phyloP scores from a whole-genome alignment of 2,888 invertebrate species.

The Tachina lurida region DNA sequence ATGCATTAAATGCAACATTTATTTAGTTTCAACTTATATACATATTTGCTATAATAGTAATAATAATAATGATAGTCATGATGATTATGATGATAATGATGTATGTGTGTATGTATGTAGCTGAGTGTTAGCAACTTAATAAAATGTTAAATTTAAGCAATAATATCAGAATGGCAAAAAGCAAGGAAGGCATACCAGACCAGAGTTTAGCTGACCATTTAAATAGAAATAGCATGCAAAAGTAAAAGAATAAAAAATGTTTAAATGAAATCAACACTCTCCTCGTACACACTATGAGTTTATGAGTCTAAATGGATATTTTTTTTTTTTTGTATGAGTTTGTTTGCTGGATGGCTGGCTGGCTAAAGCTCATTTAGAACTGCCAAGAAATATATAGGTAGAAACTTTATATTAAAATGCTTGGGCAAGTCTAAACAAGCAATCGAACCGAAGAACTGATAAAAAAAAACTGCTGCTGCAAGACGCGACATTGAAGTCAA shows the following conservation, averaged over 20 bases:
- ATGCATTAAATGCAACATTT: slow-evolving; percentile 51
- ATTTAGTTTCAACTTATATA: slow-evolving; percentile 15
- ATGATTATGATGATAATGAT: slow-evolving; percentile 1
- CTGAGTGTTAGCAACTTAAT: slow-evolving; percentile 64
- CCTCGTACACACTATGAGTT: slow-evolving; percentile 22
- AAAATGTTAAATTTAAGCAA: slow-evolving; percentile 64
- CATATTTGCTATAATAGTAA: neutral
- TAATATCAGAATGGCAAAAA: slow-evolving; percentile 48
- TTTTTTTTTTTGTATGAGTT: neutral
- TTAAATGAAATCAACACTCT: slow-evolving; percentile 55
- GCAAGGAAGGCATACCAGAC: slow-evolving; percentile 48
- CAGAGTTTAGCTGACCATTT: slow-evolving; percentile 38
- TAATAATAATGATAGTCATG: slow-evolving; percentile 11
- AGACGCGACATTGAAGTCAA: slow-evolving; percentile 59
- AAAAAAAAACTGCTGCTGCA: slow-evolving; percentile 35
- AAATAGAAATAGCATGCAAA: slow-evolving; percentile 6
- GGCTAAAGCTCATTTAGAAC: slow-evolving; percentile 36
- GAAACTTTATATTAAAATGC: slow-evolving; percentile 39
- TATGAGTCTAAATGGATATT: slow-evolving; percentile 38
- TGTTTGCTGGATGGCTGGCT: neutral
- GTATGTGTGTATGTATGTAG: slow-evolving; percentile 35
- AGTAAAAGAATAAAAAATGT: neutral
- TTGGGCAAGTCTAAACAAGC: slow-evolving; percentile 45
- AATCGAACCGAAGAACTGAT: slow-evolving; percentile 49
- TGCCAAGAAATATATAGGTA: slow-evolving; percentile 42